phyloP scores from a whole-genome alignment of 2,888 invertebrate species.

The Papilio demoleus region DNA sequence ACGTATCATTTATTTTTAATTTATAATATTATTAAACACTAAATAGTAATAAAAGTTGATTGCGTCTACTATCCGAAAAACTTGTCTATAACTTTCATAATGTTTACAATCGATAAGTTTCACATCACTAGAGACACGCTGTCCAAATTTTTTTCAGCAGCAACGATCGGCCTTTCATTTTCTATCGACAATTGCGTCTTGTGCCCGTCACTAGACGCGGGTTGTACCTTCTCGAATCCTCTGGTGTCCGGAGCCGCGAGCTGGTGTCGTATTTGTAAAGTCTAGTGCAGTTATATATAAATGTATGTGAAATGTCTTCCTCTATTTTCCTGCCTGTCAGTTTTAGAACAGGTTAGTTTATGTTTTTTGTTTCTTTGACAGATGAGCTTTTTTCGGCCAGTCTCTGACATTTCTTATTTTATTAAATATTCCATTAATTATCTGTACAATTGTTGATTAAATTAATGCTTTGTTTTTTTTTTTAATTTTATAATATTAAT shows the following conservation, averaged over 20 bases:
- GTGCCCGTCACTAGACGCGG: constrained; percentile 28
- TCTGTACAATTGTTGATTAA: too few species aligned
- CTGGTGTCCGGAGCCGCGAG: constrained; percentile 5
- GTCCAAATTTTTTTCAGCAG: constrained; percentile 17
- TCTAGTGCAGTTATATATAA: background rate
- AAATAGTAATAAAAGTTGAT: too few species aligned
- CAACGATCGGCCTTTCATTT: constrained; percentile 34
- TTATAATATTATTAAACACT: too few species aligned
- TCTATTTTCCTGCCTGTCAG: constrained; percentile 22
- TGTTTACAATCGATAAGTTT: background rate
- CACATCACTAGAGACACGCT: background rate
- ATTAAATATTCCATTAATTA: too few species aligned
- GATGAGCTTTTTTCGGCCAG: background rate
- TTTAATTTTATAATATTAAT: too few species aligned
- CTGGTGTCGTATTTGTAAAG: constrained; percentile 3
- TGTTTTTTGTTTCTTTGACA: background rate
- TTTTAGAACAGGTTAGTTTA: constrained; percentile 36
- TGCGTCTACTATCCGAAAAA: too few species aligned
- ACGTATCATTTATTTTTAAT: too few species aligned
- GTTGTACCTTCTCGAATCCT: constrained; percentile 22
- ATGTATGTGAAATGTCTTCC: constrained; percentile 32
- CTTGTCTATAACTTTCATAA: constrained; percentile 10
- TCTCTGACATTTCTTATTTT: too few species aligned
- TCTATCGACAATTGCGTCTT: constrained; percentile 30
- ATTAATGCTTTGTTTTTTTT: too few species aligned